A percentile compares a stretch with the other conserved stretches of the same genome.
Evolutionary conservation across 2,888 invertebrate genomes (phyloP).

Genomic region (Rhabditophanes sp.): DNA sequence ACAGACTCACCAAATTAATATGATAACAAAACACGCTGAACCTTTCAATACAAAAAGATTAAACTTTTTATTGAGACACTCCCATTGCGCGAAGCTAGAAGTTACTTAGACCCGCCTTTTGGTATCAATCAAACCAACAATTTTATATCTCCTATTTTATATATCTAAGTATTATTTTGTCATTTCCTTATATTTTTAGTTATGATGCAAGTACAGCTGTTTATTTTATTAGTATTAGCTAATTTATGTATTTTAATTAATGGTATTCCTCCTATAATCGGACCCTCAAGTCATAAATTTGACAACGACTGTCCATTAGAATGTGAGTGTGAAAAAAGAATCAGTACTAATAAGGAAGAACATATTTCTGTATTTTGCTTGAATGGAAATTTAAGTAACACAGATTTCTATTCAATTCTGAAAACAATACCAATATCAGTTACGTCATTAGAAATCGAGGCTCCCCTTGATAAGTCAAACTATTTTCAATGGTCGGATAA

Average conservation of each 20-base stretch:
- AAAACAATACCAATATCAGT: slow-evolving; percentile 22
- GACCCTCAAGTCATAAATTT: background rate
- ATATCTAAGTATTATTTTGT: background rate
- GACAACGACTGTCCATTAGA: slow-evolving; percentile 16
- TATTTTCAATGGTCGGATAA: slow-evolving; percentile 33
- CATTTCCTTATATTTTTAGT: slow-evolving; percentile 3
- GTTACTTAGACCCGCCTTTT: no score
- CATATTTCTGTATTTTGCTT: slow-evolving; percentile 23
- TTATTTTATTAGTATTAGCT: slow-evolving; percentile 3
- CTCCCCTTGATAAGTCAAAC: slow-evolving; percentile 25
- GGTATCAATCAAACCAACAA: no score
- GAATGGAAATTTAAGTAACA: slow-evolving; percentile 28
- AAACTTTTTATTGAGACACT: no score
- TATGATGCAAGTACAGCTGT: slow-evolving; percentile 4
- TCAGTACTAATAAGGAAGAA: slow-evolving; percentile 3
- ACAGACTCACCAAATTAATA: no score
- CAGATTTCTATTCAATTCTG: slow-evolving; percentile 23
- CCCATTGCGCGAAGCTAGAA: no score
- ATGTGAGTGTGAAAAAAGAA: slow-evolving; percentile 26
- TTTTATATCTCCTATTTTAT: no score
- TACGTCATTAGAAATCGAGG: slow-evolving; percentile 39
- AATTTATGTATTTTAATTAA: slow-evolving; percentile 1
- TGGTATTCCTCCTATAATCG: background rate
- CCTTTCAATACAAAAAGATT: no score
- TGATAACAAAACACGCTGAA: no score